A percentile compares a stretch with the other conserved stretches of the same genome.
These are phyloP conservation scores for Mustela lutreola DNA, from an alignment of 2,113 vertebrate species.

Conservation along the genomic window DNA sequence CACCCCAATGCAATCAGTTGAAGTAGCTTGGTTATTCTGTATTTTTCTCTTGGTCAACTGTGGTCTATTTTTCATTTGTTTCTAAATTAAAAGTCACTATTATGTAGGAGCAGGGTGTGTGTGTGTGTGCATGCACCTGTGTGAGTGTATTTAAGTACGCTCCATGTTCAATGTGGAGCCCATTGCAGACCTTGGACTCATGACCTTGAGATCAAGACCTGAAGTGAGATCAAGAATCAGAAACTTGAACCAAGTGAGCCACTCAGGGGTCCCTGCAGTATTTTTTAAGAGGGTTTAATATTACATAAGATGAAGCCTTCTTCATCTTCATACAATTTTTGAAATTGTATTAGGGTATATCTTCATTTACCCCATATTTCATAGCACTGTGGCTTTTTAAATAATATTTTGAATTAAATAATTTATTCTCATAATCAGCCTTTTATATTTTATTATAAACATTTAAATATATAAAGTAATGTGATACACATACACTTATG, in stretches of 20 bases:
- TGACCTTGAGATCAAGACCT: not conserved
- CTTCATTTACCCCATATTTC: not conserved
- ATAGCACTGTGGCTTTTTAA: not conserved
- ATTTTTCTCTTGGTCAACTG: not conserved
- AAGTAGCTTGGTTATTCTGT: not conserved
- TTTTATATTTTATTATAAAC: not conserved
- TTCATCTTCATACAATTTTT: not conserved
- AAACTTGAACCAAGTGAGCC: not conserved
- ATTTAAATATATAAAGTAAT: not conserved
- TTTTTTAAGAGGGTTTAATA: not conserved
- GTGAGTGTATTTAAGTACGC: not conserved
- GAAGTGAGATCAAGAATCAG: not conserved
- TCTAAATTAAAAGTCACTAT: not conserved
- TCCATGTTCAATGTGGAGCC: not conserved
- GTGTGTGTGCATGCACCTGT: no score
- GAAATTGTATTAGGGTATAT: not conserved
- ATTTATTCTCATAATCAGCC: not conserved
- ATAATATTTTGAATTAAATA: not conserved
- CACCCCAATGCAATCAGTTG: not conserved
- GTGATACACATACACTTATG: not conserved
- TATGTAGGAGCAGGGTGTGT: not conserved
- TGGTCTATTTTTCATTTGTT: not conserved
- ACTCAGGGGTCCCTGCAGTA: not conserved
- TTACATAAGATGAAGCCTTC: not conserved
- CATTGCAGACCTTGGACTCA: not conserved